These are phyloP conservation scores for Neotoxoptera formosana DNA, from an alignment of 1,140 invertebrate species.

Conservation along the genomic window DNA sequence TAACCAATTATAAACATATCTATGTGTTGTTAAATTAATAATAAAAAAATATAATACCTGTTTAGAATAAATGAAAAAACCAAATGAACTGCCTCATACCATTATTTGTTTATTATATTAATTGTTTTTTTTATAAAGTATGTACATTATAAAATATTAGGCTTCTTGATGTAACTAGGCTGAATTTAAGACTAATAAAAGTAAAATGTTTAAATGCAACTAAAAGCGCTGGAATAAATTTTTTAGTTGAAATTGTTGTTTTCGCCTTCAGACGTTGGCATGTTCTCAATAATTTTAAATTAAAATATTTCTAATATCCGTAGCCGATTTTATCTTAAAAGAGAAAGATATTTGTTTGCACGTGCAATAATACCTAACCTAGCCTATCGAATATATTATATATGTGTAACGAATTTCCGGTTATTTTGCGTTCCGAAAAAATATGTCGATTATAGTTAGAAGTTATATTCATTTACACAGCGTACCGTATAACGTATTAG, in stretches of 20 bases:
- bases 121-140: background rate
- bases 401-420: constrained; percentile 5
- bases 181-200: background rate
- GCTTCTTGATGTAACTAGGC: background rate
- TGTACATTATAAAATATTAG: background rate
- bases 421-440: constrained; percentile 35
- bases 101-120: constrained; percentile 26
- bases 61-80: background rate
- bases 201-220: background rate
- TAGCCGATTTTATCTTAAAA: background rate
- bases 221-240: background rate
- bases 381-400: background rate
- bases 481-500: background rate
- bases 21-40: constrained; percentile 13
- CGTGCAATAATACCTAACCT: background rate
- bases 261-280: background rate
- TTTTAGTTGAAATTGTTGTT: background rate
- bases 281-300: background rate
- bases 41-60: background rate
- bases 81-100: background rate
- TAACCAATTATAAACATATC: background rate
- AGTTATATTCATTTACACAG: constrained; percentile 38
- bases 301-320: background rate
- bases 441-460: background rate
- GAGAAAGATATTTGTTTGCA: background rate